Evolutionary conservation across 2,797 vertebrate genomes (phyloP).

Genomic region (Avahi laniger): DNA sequence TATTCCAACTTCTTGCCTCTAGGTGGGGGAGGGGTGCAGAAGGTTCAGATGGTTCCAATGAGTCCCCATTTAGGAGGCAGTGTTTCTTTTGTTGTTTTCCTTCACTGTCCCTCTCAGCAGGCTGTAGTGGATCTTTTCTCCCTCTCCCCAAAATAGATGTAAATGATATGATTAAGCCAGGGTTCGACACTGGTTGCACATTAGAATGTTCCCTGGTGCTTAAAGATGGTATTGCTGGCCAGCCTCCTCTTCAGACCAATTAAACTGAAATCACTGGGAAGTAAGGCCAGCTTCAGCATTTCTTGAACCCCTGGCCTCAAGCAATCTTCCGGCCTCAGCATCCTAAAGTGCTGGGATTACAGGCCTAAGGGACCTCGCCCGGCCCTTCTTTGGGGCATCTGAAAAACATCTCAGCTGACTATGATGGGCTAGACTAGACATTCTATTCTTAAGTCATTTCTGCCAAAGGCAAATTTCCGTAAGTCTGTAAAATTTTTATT

Average conservation of each 20-base stretch:
- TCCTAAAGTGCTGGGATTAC: not conserved
- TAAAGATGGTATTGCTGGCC: not conserved
- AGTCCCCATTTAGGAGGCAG: not conserved
- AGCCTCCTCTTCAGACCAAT: not conserved
- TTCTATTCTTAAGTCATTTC: not conserved
- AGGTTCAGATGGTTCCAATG: not conserved
- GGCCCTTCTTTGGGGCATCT: not conserved
- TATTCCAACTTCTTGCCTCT: not conserved
- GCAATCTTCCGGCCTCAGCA: not conserved
- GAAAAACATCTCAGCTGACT: not conserved
- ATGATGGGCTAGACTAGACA: not conserved
- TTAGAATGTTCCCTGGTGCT: not conserved
- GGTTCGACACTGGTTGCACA: not conserved
- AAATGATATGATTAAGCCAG: not conserved
- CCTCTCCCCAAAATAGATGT: not conserved
- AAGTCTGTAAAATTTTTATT: not conserved
- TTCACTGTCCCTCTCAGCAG: not conserved
- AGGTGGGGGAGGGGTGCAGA: not conserved
- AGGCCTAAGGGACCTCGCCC: not conserved
- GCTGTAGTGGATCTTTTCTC: not conserved
- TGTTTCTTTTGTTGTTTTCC: not conserved
- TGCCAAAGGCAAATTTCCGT: not conserved
- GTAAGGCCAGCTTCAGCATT: not conserved
- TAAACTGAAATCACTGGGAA: not conserved
- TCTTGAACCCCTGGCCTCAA: too few species aligned